Base-by-base conservation (phyloP, 2,888 invertebrate genomes). In the Bombyx huttoni region DNA sequence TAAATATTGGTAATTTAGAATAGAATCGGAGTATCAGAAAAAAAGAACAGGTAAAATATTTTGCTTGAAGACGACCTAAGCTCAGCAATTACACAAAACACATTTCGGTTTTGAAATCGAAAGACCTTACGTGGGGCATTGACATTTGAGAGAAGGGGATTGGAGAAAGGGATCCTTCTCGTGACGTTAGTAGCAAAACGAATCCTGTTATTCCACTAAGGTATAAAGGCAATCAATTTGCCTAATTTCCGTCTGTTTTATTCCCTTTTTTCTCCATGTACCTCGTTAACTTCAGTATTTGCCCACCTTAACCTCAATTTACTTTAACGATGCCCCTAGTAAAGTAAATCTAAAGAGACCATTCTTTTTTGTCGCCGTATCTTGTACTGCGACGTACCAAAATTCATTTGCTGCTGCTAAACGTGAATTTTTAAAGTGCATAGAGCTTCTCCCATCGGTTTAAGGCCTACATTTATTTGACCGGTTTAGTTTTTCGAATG, bases 291-390 rank as follows among this genome's bases (percentile, higher is more conserved):
- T 75, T 75, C 61, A 68, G 70, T 70, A 71, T 76, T 75, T 75
- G 65, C 63, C 64, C 68, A 79, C 75, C 71, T 78, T 75, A 70
- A 73, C 79, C 78, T 75, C 77, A 81, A 81, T 80, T 82, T 79
- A 70, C 71, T 77, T 74, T 81, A 80, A 82, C 70, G 76, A 77
- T 70, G 69, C 69, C 65, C 62, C 73, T 74, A 70, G 65, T 71
- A 70, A 68, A 73, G 72, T 76, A 73, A 81, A 76, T 75, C 71
- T 70, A 70, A 73, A 66, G 68, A 68, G 67, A 73, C 68, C 69
- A 65, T 71, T 72, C 63, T 71, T 76, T 79, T 78, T 77, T 76
- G 72, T 69, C 70, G 61, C 67, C 62, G 59, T 62, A 59, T 64
- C 61, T 64, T 63, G 59, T 64, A 62, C 60, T 57, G 47, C 55